phyloP scores from a whole-genome alignment of 2,888 invertebrate genomes.

The Gibbula magus region DNA sequence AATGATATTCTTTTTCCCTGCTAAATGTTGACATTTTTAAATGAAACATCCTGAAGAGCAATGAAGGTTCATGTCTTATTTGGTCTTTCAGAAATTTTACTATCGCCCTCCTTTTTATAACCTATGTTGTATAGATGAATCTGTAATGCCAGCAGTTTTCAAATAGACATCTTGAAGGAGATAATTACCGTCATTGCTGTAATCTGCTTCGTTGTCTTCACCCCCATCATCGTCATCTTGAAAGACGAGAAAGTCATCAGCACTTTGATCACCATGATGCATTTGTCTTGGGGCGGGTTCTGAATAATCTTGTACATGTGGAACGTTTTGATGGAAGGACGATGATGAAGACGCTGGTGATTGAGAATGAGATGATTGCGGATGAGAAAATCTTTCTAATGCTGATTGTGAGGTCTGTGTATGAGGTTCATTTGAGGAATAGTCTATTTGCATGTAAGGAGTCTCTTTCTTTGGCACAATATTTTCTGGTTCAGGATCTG shows the following conservation, averaged over 20 bases:
- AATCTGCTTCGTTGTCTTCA: constrained; percentile 15
- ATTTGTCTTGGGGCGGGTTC: constrained; percentile 4
- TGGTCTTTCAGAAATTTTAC: no score
- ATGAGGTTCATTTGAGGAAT: constrained; percentile 9
- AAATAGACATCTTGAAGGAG: background rate
- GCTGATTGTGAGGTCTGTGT: constrained; percentile 10
- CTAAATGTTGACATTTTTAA: no score
- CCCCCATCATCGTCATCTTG: background rate
- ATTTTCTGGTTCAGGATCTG: background rate
- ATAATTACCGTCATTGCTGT: constrained; percentile 21
- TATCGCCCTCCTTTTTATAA: no score
- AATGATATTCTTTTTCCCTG: no score
- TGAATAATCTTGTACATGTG: constrained; percentile 16
- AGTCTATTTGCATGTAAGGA: constrained; percentile 20
- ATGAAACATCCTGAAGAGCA: no score
- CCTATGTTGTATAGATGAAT: no score
- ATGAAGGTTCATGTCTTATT: no score
- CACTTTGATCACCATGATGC: constrained; percentile 9
- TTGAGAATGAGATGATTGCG: constrained; percentile 16
- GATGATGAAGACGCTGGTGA: constrained; percentile 14
- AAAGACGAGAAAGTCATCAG: constrained; percentile 12
- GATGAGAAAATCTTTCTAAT: constrained; percentile 5
- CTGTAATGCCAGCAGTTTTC: background rate
- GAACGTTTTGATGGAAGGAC: constrained; percentile 9
- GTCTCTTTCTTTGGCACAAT: constrained; percentile 15